Evolutionary conservation across 2,113 vertebrate species (phyloP).

Genomic region (Lethenteron camtschaticum): DNA sequence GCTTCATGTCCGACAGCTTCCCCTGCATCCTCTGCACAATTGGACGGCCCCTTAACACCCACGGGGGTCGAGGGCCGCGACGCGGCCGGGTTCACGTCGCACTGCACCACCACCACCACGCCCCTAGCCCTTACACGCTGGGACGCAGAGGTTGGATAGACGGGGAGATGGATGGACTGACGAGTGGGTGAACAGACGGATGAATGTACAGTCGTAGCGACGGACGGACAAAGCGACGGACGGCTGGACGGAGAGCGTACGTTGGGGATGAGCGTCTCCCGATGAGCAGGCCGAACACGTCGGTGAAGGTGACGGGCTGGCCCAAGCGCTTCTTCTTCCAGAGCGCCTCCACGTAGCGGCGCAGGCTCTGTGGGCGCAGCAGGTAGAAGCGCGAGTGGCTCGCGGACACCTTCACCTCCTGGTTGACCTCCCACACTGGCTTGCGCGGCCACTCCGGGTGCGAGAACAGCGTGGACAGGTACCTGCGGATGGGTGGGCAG

Average conservation of each 20-base stretch:
- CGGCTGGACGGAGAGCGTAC: constrained; percentile 25
- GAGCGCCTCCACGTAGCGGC: constrained; percentile 66
- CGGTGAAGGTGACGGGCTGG: constrained; percentile 91
- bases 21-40: constrained; percentile 53
- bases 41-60: no score
- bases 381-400: constrained; percentile 69
- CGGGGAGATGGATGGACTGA: no score
- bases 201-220: no score
- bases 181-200: no score
- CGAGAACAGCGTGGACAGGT: constrained; percentile 76
- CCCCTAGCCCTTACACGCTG: no score
- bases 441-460: constrained; percentile 66
- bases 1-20: constrained; percentile 55
- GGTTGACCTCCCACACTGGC: constrained; percentile 64
- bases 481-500: constrained; percentile 28
- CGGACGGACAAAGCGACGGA: not conserved
- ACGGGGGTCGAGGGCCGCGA: no score
- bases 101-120: no score
- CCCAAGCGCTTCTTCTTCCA: constrained; percentile 84
- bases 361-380: constrained; percentile 65
- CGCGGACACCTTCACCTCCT: constrained; percentile 62
- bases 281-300: constrained; percentile 91
- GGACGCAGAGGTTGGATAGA: no score
- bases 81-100: no score
- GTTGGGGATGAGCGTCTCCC: constrained; percentile 75